Conservation (phyloP, 2,797 vertebrate genomes). For the Micropoecilia bifurca region DNA sequence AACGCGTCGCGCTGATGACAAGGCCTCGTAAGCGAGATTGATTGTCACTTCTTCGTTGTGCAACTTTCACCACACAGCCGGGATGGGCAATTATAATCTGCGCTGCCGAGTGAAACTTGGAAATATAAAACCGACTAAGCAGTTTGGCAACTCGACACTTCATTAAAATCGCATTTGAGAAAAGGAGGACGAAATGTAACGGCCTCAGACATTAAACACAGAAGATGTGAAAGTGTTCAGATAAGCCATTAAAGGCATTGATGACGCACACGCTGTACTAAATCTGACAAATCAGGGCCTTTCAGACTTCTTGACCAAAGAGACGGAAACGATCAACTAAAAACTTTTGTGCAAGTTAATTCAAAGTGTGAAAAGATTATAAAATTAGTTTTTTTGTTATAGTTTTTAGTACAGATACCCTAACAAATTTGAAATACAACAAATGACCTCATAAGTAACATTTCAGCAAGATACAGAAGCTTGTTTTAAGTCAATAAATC, state of each 20-base stretch:
- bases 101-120: conserved; percentile 38
- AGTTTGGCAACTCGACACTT: neutral
- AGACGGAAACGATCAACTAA: neutral
- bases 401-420: too few relatives aligned
- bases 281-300: neutral
- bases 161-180: conserved; percentile 35
- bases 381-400: too few relatives aligned
- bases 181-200: neutral
- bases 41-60: conserved; percentile 65
- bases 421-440: too few relatives aligned
- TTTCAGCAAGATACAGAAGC: too few relatives aligned
- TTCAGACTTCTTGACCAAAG: conserved; percentile 2
- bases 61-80: conserved; percentile 45
- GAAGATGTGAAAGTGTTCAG: conserved; percentile 12
- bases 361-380: neutral
- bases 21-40: conserved; percentile 73
- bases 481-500: too few relatives aligned
- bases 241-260: conserved; percentile 29
- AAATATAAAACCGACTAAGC: conserved; percentile 14
- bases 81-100: conserved; percentile 39
- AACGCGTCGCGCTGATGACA: conserved; percentile 54
- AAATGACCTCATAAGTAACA: too few relatives aligned
- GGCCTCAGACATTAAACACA: conserved; percentile 18
- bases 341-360: neutral
- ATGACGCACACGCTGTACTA: conserved; percentile 19